Evolutionary conservation across 1,140 invertebrate species (phyloP), one percentile per base, ranked within the genome.

Genomic region (Pogonomyrmex californicus): DNA sequence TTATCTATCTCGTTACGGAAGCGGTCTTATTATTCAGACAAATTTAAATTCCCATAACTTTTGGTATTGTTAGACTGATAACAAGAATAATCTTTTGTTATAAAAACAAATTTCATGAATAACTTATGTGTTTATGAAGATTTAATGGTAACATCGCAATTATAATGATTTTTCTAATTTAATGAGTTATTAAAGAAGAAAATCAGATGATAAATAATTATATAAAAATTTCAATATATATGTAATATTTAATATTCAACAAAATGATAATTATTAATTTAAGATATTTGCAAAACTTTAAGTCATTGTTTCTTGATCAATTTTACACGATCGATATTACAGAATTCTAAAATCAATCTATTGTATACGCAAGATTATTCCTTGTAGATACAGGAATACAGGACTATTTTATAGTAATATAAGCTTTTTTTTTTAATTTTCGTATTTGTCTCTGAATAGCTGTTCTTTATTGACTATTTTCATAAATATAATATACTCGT

Each of bases 1-100:
- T 23, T n/a, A n/a, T 4, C 49, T 41, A 7, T 70, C 30, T 9
- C 14, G 12, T 12, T 51, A 6, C 10, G 36, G 4, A 70, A 81
- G 30, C 12, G 68, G 44, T 81, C 12, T 54, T 51, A 47, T 9
- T 56, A n/a, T n/a, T 41, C 36, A 54, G 38, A 70, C 49, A 68
- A 30, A 65, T 54, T 66, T 79, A 81, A 79, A 79, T 23, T 81
- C n/a, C 12, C n/a, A 68, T 68, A 81, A 68, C 41, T 68, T 5
- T 56, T 36, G n/a, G 56, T 54, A 7, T 44, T 47, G 33, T 68
- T 68, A 54, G n/a, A 81, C 36, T 23, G 2, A 51, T 79, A 68
- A 56, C n/a, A 38, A 49, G 14, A 56, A 41, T 44, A 56, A 58
- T 58, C 14, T 56, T 14, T 23, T 10, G 1, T 38, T 33, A 9